Conservation (phyloP, 2,888 invertebrate species). For the Endotricha flammealis region DNA sequence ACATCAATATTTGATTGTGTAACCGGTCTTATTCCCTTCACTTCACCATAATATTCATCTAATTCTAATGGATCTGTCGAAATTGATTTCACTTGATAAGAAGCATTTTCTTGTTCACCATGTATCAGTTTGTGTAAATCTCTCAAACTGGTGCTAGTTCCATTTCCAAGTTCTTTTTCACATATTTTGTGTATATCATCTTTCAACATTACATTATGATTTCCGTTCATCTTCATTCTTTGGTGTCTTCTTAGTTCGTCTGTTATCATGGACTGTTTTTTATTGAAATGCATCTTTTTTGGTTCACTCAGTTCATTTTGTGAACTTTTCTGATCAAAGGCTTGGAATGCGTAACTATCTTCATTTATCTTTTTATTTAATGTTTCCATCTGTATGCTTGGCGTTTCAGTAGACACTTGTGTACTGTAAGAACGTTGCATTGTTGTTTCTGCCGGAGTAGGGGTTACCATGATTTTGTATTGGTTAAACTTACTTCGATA, state of each 20-base stretch:
- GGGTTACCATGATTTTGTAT: neutral
- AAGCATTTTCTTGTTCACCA: neutral
- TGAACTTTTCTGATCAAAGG: neutral
- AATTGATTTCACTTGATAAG: neutral
- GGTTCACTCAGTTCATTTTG: neutral
- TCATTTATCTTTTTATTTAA: slow-evolving; percentile 5
- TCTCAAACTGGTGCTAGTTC: neutral
- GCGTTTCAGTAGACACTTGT: neutral
- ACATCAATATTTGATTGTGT: slow-evolving; percentile 9
- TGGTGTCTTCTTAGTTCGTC: slow-evolving; percentile 4
- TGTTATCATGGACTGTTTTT: neutral
- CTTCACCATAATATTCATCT: neutral
- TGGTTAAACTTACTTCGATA: neutral
- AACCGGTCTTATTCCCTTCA: neutral
- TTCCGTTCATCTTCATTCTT: neutral
- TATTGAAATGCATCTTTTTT: neutral
- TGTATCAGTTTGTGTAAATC: slow-evolving; percentile 1
- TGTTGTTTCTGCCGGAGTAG: neutral
- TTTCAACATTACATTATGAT: neutral
- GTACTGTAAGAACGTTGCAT: neutral
- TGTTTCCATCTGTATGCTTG: neutral
- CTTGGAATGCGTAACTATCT: neutral
- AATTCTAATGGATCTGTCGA: neutral
- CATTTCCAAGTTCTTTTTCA: slow-evolving; percentile 3
- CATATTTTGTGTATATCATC: slow-evolving; percentile 8